These are phyloP conservation scores for Mesorhabditis sp. DNA, from an alignment of 2,888 invertebrate genomes.

Conservation along the genomic window DNA sequence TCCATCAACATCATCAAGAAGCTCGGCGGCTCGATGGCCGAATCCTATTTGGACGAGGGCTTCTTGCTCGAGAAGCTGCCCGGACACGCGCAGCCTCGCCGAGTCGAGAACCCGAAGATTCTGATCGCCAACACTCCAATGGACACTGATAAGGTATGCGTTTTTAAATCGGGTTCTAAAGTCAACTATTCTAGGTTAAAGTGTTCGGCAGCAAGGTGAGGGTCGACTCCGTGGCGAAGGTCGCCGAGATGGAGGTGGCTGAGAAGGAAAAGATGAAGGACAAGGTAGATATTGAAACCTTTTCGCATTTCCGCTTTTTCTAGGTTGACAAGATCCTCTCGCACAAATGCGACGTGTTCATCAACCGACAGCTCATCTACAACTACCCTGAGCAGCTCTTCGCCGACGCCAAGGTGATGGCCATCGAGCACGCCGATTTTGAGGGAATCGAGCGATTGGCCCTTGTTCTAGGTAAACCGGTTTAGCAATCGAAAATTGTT, in stretches of 20 bases:
- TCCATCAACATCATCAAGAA: conserved; percentile 98
- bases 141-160: conserved; percentile 95
- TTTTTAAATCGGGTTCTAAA: not conserved
- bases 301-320: conserved; percentile 7
- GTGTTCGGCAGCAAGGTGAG: conserved; percentile 85
- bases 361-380: conserved; percentile 96
- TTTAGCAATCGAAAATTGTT: conserved; percentile 7
- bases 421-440: conserved; percentile 99
- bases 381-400: conserved; percentile 99
- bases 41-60: conserved; percentile 85
- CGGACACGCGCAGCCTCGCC: conserved; percentile 93
- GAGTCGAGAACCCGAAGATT: conserved; percentile 89
- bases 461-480: conserved; percentile 76
- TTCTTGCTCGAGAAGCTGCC: conserved; percentile 93
- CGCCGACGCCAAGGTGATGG: conserved; percentile 91
- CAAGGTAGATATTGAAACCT: conserved; percentile 67
- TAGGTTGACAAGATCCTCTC: conserved; percentile 80
- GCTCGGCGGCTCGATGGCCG: conserved; percentile 82
- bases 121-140: conserved; percentile 98
- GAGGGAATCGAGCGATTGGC: conserved; percentile 96
- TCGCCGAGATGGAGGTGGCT: conserved; percentile 92
- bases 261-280: conserved; percentile 99
- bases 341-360: conserved; percentile 93
- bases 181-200: conserved; percentile 47
- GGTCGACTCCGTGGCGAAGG: conserved; percentile 69